phyloP scores from a whole-genome alignment of 2,113 vertebrate genomes.

The Dascyllus trimaculatus region DNA sequence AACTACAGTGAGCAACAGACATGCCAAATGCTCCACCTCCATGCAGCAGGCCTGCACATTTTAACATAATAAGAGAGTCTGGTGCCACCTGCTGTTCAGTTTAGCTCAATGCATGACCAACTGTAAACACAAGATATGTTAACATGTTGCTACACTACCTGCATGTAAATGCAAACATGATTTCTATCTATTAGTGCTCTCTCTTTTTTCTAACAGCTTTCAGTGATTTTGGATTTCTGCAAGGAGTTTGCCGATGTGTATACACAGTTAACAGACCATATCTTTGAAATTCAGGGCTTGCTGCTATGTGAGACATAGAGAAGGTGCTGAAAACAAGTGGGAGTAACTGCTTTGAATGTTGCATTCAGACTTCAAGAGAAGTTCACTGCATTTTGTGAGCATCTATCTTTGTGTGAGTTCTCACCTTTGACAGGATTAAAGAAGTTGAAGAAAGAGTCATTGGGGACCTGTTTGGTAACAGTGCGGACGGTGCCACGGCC shows the following conservation, averaged over 20 bases:
- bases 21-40: background rate
- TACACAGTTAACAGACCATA: too few species aligned
- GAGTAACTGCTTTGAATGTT: background rate
- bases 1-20: slow-evolving; percentile 1
- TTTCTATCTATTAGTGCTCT: too few species aligned
- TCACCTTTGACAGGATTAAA: slow-evolving; percentile 96
- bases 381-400: background rate
- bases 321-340: background rate
- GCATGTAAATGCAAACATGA: too few species aligned
- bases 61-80: slow-evolving; percentile 2
- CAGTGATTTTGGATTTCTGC: too few species aligned
- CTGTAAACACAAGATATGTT: background rate
- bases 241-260: too few species aligned
- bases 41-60: background rate
- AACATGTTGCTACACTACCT: background rate
- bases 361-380: background rate
- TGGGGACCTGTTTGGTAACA: slow-evolving; percentile 95
- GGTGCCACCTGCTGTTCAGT: slow-evolving; percentile 74
- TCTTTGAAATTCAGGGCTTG: background rate
- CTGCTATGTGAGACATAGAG: too few species aligned
- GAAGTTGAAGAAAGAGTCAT: slow-evolving; percentile 99
- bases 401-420: background rate
- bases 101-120: background rate
- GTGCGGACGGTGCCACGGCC: slow-evolving; percentile 95
- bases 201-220: too few species aligned